Evolutionary conservation across 2,113 vertebrate species (phyloP), one percentile per base, ranked within the genome.

Genomic region (Oryzias curvinotus): DNA sequence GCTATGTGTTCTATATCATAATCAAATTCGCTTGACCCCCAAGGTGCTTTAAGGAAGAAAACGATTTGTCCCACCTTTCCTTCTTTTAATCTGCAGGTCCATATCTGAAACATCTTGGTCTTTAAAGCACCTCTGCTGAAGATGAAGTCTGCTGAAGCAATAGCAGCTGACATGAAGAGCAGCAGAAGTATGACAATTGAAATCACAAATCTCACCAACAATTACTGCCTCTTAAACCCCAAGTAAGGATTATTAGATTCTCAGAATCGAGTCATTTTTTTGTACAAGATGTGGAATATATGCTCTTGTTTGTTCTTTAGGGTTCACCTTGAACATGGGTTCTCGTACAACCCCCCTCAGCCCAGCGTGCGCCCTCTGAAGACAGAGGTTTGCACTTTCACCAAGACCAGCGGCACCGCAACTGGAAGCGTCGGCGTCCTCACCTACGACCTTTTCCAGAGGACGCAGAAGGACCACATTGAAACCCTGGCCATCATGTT

Each of bases 401-500:
- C 77, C 63, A 91, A 91, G 55, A 67, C 62, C 4, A 10, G 67
- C 5, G 28, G 71, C 45, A 55, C 66, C n/a, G 66, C 77, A 0
- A 89, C 87, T 0, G 91, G 91, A 45, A 75, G 78, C 19, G 75
- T 90, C 1, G 91, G 91, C 0, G 88, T 92, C 3, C n/a, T 92
- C 82, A 91, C 87, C 55, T 91, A 91, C n/a, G 85, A 91, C 69
- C 86, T 92, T 13, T 80, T 84, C 0, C 87, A 90, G 72, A 74
- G 51, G 57, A 71, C 77, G 0, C 43, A 45, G 18, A 87, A 79
- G 4, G 75, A 81, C 78, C 56, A 66, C 82, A 75, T 68, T 1
- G 85, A 91, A 71, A 83, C 65, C 0, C 2, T 91, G 64, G 87
- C 88, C 52, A 77, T 91, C 65, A 90, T 91, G 90, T 92, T 91